Conservation (phyloP, 2,797 vertebrate genomes). For the Propithecus perrieri region DNA sequence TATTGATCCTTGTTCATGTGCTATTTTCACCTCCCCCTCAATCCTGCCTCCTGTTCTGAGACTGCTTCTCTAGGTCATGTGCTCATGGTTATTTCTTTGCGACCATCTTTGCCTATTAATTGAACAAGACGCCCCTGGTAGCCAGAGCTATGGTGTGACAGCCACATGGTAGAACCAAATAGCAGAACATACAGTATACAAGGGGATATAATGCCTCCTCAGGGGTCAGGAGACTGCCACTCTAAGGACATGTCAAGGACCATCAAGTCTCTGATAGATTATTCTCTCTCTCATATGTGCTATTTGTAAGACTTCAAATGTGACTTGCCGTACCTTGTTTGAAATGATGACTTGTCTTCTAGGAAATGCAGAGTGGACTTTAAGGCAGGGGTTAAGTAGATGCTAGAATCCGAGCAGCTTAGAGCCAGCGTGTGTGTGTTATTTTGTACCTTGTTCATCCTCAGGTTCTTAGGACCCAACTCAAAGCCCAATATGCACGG, state of each 20-base stretch:
- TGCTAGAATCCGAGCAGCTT: not conserved
- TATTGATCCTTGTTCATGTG: not conserved
- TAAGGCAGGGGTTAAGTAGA: not conserved
- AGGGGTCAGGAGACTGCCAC: not conserved
- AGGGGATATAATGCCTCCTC: not conserved
- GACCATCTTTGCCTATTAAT: not conserved
- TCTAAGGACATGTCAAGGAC: not conserved
- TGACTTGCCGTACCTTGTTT: not conserved
- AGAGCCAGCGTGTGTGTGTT: not conserved
- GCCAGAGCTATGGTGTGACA: not conserved
- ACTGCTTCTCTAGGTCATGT: not conserved
- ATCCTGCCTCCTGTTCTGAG: not conserved
- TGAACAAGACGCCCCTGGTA: not conserved
- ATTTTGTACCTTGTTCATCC: not conserved
- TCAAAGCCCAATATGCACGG: not conserved
- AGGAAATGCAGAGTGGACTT: not conserved
- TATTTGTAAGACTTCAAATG: not conserved
- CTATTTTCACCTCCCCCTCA: not conserved
- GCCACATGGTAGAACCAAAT: not conserved
- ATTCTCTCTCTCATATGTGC: not conserved
- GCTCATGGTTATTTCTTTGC: not conserved
- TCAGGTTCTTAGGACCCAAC: not conserved
- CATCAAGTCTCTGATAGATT: not conserved
- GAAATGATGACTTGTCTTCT: not conserved
- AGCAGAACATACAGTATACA: not conserved